A percentile compares a stretch with the other conserved stretches of the same genome.
Conservation (phyloP, 2,888 invertebrate genomes). For the Trichopoda pennipes region DNA sequence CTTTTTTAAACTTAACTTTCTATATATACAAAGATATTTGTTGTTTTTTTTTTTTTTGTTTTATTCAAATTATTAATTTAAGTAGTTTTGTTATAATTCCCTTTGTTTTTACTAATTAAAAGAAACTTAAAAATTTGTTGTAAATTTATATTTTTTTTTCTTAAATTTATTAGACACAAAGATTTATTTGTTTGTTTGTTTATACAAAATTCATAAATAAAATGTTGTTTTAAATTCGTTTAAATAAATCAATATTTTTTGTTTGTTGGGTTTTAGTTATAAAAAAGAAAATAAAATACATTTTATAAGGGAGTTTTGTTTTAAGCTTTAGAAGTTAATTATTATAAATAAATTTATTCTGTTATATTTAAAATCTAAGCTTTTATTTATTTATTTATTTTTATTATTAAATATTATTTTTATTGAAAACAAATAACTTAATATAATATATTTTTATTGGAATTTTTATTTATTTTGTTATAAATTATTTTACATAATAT, state of each 20-base stretch:
- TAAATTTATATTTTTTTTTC: background rate
- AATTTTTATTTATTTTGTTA: slow-evolving; percentile 41
- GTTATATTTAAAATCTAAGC: slow-evolving; percentile 41
- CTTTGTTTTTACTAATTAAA: slow-evolving; percentile 34
- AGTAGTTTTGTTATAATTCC: slow-evolving; percentile 22
- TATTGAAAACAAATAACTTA: slow-evolving; percentile 63
- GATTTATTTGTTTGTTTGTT: slow-evolving; percentile 3
- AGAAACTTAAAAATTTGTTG: background rate
- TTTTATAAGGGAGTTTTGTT: slow-evolving; percentile 24
- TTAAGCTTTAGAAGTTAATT: slow-evolving; percentile 42
- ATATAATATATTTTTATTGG: slow-evolving; percentile 14
- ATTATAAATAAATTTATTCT: background rate
- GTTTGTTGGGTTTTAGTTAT: too few relatives aligned
- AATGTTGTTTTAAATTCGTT: slow-evolving; percentile 2
- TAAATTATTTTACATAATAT: slow-evolving; percentile 47
- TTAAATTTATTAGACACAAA: slow-evolving; percentile 47
- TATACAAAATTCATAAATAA: slow-evolving; percentile 40
- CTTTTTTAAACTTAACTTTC: slow-evolving; percentile 59
- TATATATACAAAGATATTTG: slow-evolving; percentile 31
- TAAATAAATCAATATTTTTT: slow-evolving; percentile 10
- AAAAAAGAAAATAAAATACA: slow-evolving; percentile 20
- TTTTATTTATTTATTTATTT: too few relatives aligned
- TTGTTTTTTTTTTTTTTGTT: slow-evolving; percentile 29
- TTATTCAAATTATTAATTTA: background rate
- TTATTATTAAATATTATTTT: slow-evolving; percentile 52